Conservation (phyloP, 2,797 vertebrate species). For the Argya squamiceps region DNA sequence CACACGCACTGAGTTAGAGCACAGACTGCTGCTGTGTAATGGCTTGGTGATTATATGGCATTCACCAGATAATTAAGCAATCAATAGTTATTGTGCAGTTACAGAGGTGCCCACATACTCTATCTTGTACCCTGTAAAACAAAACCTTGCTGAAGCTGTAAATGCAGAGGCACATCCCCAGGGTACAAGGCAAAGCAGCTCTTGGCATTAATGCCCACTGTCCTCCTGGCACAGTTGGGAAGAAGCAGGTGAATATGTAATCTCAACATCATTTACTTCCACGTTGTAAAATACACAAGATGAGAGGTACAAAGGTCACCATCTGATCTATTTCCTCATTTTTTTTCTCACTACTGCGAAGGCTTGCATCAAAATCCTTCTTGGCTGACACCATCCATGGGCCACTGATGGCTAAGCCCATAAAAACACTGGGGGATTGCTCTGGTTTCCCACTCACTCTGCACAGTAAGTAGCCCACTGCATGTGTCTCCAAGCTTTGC, state of each 20-base stretch:
- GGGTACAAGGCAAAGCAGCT: neutral
- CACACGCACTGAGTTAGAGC: neutral
- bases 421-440: neutral
- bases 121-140: conserved; percentile 20
- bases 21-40: neutral
- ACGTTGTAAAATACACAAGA: neutral
- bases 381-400: neutral
- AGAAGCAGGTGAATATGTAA: neutral
- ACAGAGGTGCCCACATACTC: neutral
- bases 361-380: neutral
- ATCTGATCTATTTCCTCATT: neutral
- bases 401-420: neutral
- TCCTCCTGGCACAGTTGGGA: neutral
- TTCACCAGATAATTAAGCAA: conserved; percentile 68
- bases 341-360: neutral
- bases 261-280: neutral
- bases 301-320: neutral
- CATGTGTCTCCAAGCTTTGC: neutral
- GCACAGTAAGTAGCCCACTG: neutral
- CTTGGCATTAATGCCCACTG: neutral
- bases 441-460: neutral
- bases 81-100: conserved; percentile 58
- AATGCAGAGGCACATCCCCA: neutral
- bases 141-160: conserved; percentile 11
- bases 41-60: conserved; percentile 34